These are phyloP conservation scores for Ataeniobius toweri DNA, from an alignment of 2,797 vertebrate genomes.

Conservation along the genomic window DNA sequence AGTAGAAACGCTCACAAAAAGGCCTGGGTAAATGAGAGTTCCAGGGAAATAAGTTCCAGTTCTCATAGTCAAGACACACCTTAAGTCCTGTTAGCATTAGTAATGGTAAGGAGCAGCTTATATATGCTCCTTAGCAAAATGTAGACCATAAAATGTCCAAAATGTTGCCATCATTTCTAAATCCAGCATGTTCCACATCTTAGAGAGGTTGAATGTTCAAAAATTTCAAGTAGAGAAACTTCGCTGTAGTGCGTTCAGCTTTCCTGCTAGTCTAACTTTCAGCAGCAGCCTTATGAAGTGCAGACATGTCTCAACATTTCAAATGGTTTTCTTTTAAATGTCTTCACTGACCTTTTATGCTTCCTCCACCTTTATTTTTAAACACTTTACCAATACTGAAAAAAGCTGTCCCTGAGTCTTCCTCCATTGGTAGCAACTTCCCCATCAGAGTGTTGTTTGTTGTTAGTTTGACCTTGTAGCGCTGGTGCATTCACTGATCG, in stretches of 20 bases:
- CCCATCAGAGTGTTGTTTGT: neutral
- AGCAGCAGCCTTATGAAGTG: neutral
- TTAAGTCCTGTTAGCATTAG: neutral
- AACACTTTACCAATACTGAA: neutral
- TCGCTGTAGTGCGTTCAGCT: neutral
- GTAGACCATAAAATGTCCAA: neutral
- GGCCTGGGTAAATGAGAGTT: neutral
- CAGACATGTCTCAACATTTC: neutral
- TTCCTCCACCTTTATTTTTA: neutral
- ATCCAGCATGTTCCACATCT: neutral
- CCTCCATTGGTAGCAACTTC: neutral
- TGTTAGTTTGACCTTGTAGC: neutral
- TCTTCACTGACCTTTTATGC: neutral
- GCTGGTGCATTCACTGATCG: neutral
- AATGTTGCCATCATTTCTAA: neutral
- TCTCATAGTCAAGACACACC: neutral
- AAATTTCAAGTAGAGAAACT: neutral
- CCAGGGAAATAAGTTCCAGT: neutral
- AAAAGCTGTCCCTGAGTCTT: neutral
- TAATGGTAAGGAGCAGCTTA: neutral
- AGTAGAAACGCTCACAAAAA: neutral
- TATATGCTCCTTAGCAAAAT: neutral
- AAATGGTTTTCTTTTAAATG: neutral
- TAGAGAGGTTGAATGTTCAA: neutral
- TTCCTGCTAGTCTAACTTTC: neutral